Evolutionary conservation across 2,888 invertebrate genomes (phyloP), one percentile per base, ranked within the genome.

Genomic region (Proisotoma minuta): DNA sequence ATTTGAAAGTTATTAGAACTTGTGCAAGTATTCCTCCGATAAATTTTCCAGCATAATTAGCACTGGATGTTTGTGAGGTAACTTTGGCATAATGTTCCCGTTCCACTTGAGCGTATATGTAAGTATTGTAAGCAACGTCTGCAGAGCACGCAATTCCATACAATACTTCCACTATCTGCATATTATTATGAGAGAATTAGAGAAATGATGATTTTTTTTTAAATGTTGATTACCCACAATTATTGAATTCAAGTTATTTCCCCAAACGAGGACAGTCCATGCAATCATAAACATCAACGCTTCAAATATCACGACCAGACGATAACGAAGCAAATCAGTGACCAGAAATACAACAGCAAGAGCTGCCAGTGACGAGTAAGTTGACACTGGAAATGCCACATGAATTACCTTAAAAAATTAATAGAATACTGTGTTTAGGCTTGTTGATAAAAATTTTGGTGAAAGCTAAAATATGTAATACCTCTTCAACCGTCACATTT

Each of bases 91-190:
- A 95, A 74, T 85, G 85, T 18, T 76, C 76, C 57, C 84, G 82
- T 61, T 87, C 85, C 59, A 91, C 92, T 82, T 93, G 90, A 26
- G 94, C 90, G 78, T 94, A 96, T 69, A 95, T 91, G 75, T 96
- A 96, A 0, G 93, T 91, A 75, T 87, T 89, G 78, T 95, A 96
- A 0, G 94, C 95, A 2, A 96, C 88, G 78, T 95, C 95, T 1
- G 91, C 85, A 0, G 95, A 91, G 78, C 87, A 84, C 75, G 90
- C 91, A 5, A 89, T 81, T 8, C 94, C 95, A 77, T 87, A 93
- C 74, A 87, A 82, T 57, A 89, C 82, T 80, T 94, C 86, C 3
- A 83, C 81, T 60, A 83, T 73, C 78, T 78, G 67, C n/a, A n/a
- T n/a, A n/a, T n/a, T 34, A 34, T 8, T 34, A 15, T 34, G 34